Evolutionary conservation across 2,797 vertebrate species (phyloP).

Genomic region (Galago senegalensis): DNA sequence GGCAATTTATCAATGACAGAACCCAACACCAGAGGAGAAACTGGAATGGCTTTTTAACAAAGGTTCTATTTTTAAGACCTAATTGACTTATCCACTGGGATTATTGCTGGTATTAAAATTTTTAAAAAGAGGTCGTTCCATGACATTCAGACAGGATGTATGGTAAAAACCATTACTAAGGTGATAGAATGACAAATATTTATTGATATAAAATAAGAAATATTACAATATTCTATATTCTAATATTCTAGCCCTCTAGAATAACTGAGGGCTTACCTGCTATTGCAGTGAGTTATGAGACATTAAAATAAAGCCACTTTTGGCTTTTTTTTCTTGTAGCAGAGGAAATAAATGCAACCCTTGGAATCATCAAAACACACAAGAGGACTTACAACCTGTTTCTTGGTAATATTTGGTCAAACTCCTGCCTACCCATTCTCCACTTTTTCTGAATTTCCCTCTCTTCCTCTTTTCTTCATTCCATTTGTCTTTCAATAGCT

Average conservation of each 20-base stretch:
- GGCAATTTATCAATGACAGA: slow-evolving; percentile 78
- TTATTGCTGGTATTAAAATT: slow-evolving; percentile 73
- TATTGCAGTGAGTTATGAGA: not conserved
- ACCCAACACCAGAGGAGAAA: slow-evolving; percentile 71
- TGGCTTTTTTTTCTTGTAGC: slow-evolving; percentile 26
- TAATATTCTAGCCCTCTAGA: not conserved
- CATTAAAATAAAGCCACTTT: slow-evolving; percentile 26
- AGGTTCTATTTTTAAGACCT: slow-evolving; percentile 80
- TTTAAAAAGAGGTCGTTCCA: slow-evolving; percentile 39
- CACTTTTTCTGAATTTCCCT: not conserved
- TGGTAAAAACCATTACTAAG: slow-evolving; percentile 64
- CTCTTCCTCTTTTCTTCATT: not conserved
- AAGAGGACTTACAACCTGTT: not conserved
- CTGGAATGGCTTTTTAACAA: slow-evolving; percentile 74
- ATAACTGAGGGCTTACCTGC: not conserved
- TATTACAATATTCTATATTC: no score
- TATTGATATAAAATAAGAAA: slow-evolving; percentile 68
- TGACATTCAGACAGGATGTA: slow-evolving; percentile 73
- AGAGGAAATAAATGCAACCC: slow-evolving; percentile 29
- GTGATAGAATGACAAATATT: slow-evolving; percentile 63
- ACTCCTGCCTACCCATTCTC: not conserved
- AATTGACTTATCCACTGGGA: slow-evolving; percentile 71
- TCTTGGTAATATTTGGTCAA: not conserved
- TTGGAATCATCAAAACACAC: not conserved
- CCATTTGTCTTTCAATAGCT: not conserved